Evolutionary conservation across 2,888 invertebrate genomes (phyloP).

Genomic region (Ryuthela nishihirai): DNA sequence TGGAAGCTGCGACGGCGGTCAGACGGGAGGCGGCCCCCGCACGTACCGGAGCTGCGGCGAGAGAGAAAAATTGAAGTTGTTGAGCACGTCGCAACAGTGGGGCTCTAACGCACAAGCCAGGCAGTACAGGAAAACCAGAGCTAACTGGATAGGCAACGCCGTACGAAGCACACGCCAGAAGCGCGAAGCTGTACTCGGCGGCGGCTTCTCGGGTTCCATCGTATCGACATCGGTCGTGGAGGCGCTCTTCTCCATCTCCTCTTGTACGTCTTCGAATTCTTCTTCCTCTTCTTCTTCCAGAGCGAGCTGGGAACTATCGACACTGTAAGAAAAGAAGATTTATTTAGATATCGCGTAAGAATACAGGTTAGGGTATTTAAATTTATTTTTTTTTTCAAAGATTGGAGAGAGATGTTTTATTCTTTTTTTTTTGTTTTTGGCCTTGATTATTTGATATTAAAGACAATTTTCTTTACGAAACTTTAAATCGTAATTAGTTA

Average conservation of each 20-base stretch:
- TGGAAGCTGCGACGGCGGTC: too few species aligned
- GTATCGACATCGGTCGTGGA: neutral
- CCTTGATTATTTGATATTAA: too few species aligned
- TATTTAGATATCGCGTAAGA: neutral
- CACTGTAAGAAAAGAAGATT: neutral
- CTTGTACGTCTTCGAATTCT: conserved; percentile 27
- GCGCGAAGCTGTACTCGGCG: conserved; percentile 55
- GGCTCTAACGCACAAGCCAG: conserved; percentile 70
- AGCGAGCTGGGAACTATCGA: neutral
- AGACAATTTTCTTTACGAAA: too few species aligned
- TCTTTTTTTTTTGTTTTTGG: too few species aligned
- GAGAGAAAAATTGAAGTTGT: conserved; percentile 68
- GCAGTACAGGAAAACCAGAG: conserved; percentile 67
- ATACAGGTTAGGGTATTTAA: too few species aligned
- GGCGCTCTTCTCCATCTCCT: conserved; percentile 3
- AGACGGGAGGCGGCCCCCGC: conserved; percentile 74
- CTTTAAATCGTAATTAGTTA: too few species aligned
- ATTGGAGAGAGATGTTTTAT: too few species aligned
- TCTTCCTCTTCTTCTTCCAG: conserved; percentile 28
- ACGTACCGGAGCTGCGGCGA: conserved; percentile 75
- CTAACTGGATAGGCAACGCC: conserved; percentile 66
- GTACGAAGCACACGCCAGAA: conserved; percentile 67
- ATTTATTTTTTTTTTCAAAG: too few species aligned
- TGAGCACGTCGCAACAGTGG: conserved; percentile 72
- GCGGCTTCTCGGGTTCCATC: neutral